These are phyloP conservation scores for Aphelenchoides avenae DNA, from an alignment of 1,140 invertebrate species.

Conservation along the genomic window DNA sequence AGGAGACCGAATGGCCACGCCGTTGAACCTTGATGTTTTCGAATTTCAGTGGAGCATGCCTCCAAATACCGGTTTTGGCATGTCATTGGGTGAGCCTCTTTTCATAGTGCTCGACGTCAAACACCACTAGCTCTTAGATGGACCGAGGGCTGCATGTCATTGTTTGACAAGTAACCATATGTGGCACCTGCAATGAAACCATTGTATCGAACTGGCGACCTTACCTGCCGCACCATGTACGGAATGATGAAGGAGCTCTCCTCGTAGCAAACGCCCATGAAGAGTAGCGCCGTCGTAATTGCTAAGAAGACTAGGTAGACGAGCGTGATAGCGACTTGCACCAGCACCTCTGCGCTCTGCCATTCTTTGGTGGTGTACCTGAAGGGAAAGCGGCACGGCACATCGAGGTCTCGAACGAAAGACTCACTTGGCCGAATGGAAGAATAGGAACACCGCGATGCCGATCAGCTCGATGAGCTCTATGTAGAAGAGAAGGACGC, in stretches of 20 bases:
- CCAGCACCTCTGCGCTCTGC: neutral
- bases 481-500: neutral
- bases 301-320: neutral
- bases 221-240: neutral
- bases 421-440: neutral
- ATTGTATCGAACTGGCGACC: too few species aligned
- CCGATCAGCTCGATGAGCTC: neutral
- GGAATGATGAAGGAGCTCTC: neutral
- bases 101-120: too few species aligned
- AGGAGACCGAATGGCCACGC: too few species aligned
- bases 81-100: too few species aligned
- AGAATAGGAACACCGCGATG: neutral
- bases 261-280: neutral
- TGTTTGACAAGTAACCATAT: too few species aligned
- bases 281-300: neutral
- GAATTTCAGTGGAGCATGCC: too few species aligned
- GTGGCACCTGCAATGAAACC: too few species aligned
- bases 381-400: neutral
- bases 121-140: too few species aligned
- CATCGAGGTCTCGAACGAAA: too few species aligned
- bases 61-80: too few species aligned
- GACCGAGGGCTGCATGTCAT: too few species aligned
- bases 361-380: conserved; percentile 1
- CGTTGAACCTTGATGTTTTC: too few species aligned
- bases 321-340: neutral